phyloP scores from a whole-genome alignment of 2,797 vertebrate species.

The Argyrosomus regius region DNA sequence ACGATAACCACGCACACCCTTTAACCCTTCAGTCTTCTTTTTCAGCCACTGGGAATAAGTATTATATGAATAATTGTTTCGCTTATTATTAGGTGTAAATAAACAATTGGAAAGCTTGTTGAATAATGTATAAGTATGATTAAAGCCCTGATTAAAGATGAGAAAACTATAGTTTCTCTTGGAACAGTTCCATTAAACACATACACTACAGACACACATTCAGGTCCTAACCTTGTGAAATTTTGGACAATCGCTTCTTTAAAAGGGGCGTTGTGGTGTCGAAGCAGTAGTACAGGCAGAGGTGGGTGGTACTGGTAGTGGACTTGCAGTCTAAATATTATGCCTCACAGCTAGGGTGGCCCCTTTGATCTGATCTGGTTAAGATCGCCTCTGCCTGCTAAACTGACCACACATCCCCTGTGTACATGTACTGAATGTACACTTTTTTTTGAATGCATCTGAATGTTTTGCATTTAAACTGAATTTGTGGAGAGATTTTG shows the following conservation, averaged over 20 bases:
- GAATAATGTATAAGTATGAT: background rate
- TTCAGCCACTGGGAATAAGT: background rate
- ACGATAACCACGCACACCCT: background rate
- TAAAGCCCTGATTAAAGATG: slow-evolving; percentile 22
- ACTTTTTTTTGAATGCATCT: slow-evolving; percentile 18
- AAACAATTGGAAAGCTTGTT: slow-evolving; percentile 8
- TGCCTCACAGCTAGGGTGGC: slow-evolving; percentile 79
- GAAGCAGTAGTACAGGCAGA: slow-evolving; percentile 57
- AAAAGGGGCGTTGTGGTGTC: slow-evolving; percentile 58
- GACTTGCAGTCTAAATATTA: slow-evolving; percentile 83
- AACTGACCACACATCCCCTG: slow-evolving; percentile 58
- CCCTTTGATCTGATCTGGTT: slow-evolving; percentile 77
- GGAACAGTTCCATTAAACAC: slow-evolving; percentile 44
- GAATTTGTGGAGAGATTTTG: background rate
- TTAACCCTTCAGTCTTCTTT: background rate
- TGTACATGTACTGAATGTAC: slow-evolving; percentile 31
- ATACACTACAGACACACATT: slow-evolving; percentile 38
- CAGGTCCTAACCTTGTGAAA: slow-evolving; percentile 50
- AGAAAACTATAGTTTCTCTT: slow-evolving; percentile 25
- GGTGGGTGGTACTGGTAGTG: slow-evolving; percentile 72
- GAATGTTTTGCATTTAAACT: slow-evolving; percentile 30
- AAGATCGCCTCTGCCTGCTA: slow-evolving; percentile 60
- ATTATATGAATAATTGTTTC: background rate
- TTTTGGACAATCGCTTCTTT: slow-evolving; percentile 54
- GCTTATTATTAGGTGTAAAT: background rate